These are phyloP conservation scores for Lagodon rhomboides DNA, from an alignment of 2,797 vertebrate species.

Conservation along the genomic window DNA sequence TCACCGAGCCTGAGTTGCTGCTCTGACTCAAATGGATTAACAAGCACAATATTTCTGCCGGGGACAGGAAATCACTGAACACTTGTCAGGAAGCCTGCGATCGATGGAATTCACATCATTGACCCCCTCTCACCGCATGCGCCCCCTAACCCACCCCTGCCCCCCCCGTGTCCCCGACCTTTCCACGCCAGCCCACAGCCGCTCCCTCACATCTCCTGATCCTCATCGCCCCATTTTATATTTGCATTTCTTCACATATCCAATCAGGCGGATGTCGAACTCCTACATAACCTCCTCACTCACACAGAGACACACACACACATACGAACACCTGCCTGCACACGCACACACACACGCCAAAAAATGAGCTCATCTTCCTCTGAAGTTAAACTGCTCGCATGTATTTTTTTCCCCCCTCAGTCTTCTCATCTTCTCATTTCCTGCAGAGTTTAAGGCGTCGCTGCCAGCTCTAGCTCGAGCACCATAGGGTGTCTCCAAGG, in stretches of 20 bases:
- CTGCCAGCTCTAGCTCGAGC: conserved; percentile 53
- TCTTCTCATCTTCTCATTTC: conserved; percentile 53
- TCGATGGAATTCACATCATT: conserved; percentile 80
- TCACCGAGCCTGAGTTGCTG: conserved; percentile 63
- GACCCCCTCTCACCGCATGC: conserved; percentile 56
- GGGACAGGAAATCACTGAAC: conserved; percentile 83
- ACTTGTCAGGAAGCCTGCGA: conserved; percentile 75
- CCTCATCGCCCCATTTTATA: conserved; percentile 36
- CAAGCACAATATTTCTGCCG: conserved; percentile 73
- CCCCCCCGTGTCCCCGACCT: conserved; percentile 34
- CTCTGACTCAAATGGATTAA: conserved; percentile 85
- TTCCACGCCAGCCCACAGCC: conserved; percentile 47
- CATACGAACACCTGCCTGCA: conserved; percentile 5
- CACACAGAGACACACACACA: conserved; percentile 11
- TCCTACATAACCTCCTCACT: conserved; percentile 26
- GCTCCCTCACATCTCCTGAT: conserved; percentile 27
- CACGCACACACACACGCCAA: background rate
- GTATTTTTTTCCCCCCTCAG: conserved; percentile 24
- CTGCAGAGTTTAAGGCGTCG: conserved; percentile 60
- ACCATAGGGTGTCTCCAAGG: conserved; percentile 65
- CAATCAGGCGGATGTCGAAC: conserved; percentile 52
- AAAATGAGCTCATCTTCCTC: conserved; percentile 23
- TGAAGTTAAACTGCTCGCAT: conserved; percentile 51
- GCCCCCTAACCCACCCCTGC: conserved; percentile 33
- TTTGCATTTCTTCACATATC: conserved; percentile 73